A percentile compares a stretch with the other conserved stretches of the same genome.
These are phyloP conservation scores for Elysia chlorotica DNA, from an alignment of 1,140 invertebrate genomes.

Conservation along the genomic window DNA sequence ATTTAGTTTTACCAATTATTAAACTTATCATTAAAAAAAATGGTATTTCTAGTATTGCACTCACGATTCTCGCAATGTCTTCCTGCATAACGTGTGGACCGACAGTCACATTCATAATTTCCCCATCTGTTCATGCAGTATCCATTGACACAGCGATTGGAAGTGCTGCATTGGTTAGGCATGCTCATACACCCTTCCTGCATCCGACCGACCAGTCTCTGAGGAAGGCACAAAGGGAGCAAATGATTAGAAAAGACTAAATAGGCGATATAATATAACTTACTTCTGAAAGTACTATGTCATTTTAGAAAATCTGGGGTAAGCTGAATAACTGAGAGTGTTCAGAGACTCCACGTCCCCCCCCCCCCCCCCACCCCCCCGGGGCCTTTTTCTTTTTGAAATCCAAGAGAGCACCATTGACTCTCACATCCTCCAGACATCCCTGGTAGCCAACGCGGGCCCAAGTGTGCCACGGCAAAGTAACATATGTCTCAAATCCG, in stretches of 20 bases:
- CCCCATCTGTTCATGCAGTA: conserved; percentile 39
- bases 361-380: background rate
- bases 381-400: conserved; percentile 4
- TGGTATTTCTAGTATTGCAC: too few species aligned
- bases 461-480: conserved; percentile 49
- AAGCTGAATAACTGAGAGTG: too few species aligned
- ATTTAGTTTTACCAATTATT: too few species aligned
- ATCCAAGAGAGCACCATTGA: conserved; percentile 33
- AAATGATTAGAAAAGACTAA: too few species aligned
- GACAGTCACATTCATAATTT: conserved; percentile 48
- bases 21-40: too few species aligned
- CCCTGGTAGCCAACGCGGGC: conserved; percentile 45
- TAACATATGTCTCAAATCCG: conserved; percentile 24
- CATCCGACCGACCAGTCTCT: conserved; percentile 29
- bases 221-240: background rate
- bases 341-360: too few species aligned
- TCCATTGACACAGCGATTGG: conserved; percentile 37
- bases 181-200: conserved; percentile 33
- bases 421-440: conserved; percentile 41
- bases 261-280: too few species aligned
- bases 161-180: conserved; percentile 26
- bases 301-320: too few species aligned
- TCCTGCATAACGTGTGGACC: conserved; percentile 38
- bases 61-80: conserved; percentile 44
- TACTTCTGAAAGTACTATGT: too few species aligned